phyloP scores from a whole-genome alignment of 2,888 invertebrate genomes.

The Prenolepis imparis region DNA sequence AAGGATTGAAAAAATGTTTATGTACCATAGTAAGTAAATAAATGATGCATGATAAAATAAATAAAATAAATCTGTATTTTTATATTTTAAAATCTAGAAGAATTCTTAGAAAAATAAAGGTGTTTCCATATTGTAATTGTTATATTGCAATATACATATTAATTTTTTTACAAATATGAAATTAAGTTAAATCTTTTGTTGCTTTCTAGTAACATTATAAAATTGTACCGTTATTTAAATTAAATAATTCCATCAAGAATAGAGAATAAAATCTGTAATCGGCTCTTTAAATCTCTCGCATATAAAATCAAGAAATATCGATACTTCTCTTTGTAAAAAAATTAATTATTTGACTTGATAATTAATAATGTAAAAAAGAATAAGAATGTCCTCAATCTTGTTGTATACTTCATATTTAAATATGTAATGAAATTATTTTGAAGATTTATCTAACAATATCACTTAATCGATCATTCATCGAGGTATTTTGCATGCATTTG shows the following conservation, averaged over 20 bases:
- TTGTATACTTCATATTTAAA: not conserved
- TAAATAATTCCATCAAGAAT: too few relatives aligned
- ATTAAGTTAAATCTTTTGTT: too few relatives aligned
- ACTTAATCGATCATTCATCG: slow-evolving; percentile 16
- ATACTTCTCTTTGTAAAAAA: not conserved
- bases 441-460: not conserved
- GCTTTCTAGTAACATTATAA: too few relatives aligned
- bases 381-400: not conserved
- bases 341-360: not conserved
- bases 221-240: too few relatives aligned
- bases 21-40: too few relatives aligned
- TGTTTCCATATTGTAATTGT: too few relatives aligned
- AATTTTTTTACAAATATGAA: too few relatives aligned
- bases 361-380: not conserved
- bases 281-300: too few relatives aligned
- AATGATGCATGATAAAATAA: not conserved
- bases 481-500: slow-evolving; percentile 25
- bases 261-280: too few relatives aligned
- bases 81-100: not conserved
- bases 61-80: not conserved
- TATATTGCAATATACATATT: too few relatives aligned
- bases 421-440: not conserved
- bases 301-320: too few relatives aligned
- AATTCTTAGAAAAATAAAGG: not conserved
- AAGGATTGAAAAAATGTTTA: not conserved